Conservation (phyloP, 1,140 invertebrate species). For the Psix sp. region DNA sequence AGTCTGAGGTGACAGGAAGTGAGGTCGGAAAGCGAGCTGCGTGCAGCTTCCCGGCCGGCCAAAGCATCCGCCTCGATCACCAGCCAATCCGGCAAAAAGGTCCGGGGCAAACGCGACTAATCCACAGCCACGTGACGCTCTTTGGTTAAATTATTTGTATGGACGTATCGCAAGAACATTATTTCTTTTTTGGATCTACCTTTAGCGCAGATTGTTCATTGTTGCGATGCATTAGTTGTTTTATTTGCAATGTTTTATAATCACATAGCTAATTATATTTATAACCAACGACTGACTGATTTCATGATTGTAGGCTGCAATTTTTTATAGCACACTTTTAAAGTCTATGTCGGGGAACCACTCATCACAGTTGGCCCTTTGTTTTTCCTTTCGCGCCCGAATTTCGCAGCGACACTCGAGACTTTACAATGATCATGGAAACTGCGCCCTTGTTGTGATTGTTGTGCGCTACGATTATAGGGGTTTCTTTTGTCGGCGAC, state of each 20-base stretch:
- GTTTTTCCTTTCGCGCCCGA: neutral
- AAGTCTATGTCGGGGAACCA: conserved; percentile 4
- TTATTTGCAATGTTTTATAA: conserved; percentile 16
- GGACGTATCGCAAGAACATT: neutral
- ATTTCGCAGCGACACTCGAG: too few relatives aligned
- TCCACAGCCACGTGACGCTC: neutral
- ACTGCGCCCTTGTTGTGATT: too few relatives aligned
- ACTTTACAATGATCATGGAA: too few relatives aligned
- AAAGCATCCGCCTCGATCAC: conserved; percentile 56
- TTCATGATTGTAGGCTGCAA: neutral
- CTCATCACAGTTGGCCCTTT: conserved; percentile 8
- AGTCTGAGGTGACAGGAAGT: conserved; percentile 78
- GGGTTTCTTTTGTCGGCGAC: too few relatives aligned
- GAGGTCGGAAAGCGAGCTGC: conserved; percentile 54
- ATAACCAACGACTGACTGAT: conserved; percentile 17
- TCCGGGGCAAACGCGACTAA: conserved; percentile 45
- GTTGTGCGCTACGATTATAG: too few relatives aligned
- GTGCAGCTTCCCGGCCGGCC: conserved; percentile 53
- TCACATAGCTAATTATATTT: conserved; percentile 21
- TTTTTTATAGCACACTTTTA: neutral
- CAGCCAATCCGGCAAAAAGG: conserved; percentile 37
- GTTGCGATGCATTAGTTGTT: conserved; percentile 16
- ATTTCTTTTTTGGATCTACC: neutral
- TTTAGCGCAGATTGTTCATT: conserved; percentile 20
- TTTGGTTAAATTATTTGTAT: too few relatives aligned